These are phyloP conservation scores for Lasioglossum villosulum DNA, from an alignment of 2,888 invertebrate species.

Conservation along the genomic window DNA sequence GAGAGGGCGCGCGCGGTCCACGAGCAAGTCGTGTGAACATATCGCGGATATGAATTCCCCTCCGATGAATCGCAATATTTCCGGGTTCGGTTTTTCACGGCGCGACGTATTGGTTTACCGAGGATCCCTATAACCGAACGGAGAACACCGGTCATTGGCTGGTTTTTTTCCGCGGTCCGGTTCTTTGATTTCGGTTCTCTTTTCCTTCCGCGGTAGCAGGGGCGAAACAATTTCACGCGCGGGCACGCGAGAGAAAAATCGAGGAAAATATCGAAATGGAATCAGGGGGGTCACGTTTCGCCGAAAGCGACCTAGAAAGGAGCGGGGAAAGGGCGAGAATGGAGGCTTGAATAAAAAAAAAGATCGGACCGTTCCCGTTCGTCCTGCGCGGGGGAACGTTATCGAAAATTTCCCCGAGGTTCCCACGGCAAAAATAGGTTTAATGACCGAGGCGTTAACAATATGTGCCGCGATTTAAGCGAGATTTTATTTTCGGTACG, in stretches of 20 bases:
- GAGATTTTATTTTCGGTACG: conserved; percentile 18
- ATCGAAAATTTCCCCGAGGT: not conserved
- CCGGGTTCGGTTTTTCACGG: not conserved
- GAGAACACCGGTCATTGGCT: not conserved
- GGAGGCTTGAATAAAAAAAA: not conserved
- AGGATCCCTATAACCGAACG: not conserved
- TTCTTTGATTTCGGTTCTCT: not conserved
- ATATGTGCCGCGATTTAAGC: conserved; percentile 23
- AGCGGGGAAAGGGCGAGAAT: not conserved
- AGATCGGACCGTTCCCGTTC: not conserved
- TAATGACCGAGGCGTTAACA: conserved; percentile 17
- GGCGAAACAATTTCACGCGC: not conserved
- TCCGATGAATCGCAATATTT: conserved; percentile 13
- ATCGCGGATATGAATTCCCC: conserved; percentile 12
- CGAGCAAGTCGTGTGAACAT: not conserved
- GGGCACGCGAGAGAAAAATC: not conserved
- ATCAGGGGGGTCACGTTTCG: conserved; percentile 5
- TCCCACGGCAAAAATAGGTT: not conserved
- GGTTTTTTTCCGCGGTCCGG: not conserved
- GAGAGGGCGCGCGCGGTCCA: not conserved
- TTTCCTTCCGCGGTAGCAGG: not conserved
- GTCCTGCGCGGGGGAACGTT: not conserved
- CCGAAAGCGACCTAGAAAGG: not conserved
- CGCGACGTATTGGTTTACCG: conserved; percentile 5
- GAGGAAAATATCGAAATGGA: conserved; percentile 7